These are phyloP conservation scores for Phortica variegata DNA, from an alignment of 1,140 invertebrate species.

Conservation along the genomic window DNA sequence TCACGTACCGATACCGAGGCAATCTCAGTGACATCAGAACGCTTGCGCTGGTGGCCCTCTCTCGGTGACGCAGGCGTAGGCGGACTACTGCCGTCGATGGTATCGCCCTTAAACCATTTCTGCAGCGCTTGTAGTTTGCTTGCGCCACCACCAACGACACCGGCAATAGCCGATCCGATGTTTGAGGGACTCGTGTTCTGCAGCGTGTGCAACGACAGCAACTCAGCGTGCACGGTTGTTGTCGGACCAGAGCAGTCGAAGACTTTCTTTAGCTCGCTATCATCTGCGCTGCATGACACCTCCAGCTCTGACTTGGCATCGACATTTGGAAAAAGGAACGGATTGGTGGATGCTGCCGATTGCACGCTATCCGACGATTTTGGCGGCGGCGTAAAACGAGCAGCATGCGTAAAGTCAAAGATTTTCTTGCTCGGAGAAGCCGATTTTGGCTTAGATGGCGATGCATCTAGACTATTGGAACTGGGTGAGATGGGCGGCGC, in stretches of 20 bases:
- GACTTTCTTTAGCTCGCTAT: not conserved
- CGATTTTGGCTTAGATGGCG: constrained; percentile 23
- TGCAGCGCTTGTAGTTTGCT: constrained; percentile 68
- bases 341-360: constrained; percentile 56
- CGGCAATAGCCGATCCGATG: constrained; percentile 46
- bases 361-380: constrained; percentile 21
- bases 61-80: constrained; percentile 4
- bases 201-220: constrained; percentile 10
- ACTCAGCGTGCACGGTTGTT: constrained; percentile 23
- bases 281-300: not conserved
- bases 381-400: constrained; percentile 27
- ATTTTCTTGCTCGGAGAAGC: constrained; percentile 58
- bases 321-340: constrained; percentile 62
- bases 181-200: constrained; percentile 32
- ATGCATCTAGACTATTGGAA: not conserved
- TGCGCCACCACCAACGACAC: constrained; percentile 59
- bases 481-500: constrained; percentile 1
- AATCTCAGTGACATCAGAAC: constrained; percentile 21
- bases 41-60: constrained; percentile 14
- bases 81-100: constrained; percentile 47
- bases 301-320: constrained; percentile 8
- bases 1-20: constrained; percentile 78
- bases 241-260: constrained; percentile 11
- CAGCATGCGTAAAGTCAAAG: constrained; percentile 63
- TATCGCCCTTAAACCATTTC: constrained; percentile 71